Base-by-base conservation (phyloP, 2,888 invertebrate genomes). In the Cerastoderma edule region DNA sequence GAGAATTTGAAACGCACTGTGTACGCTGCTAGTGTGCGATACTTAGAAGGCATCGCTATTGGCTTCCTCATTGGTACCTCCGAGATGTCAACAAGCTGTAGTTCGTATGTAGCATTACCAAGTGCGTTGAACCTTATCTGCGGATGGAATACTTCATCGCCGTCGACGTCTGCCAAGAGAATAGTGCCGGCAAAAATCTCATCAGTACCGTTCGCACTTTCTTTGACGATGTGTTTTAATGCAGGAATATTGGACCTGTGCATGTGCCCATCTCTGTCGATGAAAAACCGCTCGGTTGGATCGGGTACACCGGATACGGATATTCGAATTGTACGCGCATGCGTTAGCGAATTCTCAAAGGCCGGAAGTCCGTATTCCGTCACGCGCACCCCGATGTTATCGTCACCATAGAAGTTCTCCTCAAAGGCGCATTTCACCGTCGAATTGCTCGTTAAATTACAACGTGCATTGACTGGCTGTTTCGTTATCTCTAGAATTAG, bases 391-490 rank as follows among this genome's bases (percentile, higher is more conserved):
- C 65, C 67, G 8, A 83, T 74, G 8, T 30, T 16, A 57, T 80
- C 72, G 6, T 60, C 24, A 1, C 86, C 86, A 63, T 72, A 74
- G 39, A 83, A 86, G 54, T 86, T 77, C 24, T 75, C 50, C 10
- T 73, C 57, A 0, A 80, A 76, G 4, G 30, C 60, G 32, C 82
- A 83, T 13, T 66, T 71, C 8, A 64, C 35, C 0, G 84, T 85
- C 35, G 71, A 69, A 1, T 50, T n/a, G 6, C 77, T 75, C 13
- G 69, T 64, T 10, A 85, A 72, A 22, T 57, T 75, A 39, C 80
- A 78, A 1, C 28, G 19, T 0, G 78, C 72, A n/a, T 81, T 35
- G 13, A 24, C 13, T n/a, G 82, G 84, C 19, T 35, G 27, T 24
- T 72, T 39, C 0, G 27, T 32, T 22, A 85, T 72, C 1, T 78